Evolutionary conservation across 2,797 vertebrate species (phyloP), one percentile per base, ranked within the genome.

Genomic region (Galaxias olidus): DNA sequence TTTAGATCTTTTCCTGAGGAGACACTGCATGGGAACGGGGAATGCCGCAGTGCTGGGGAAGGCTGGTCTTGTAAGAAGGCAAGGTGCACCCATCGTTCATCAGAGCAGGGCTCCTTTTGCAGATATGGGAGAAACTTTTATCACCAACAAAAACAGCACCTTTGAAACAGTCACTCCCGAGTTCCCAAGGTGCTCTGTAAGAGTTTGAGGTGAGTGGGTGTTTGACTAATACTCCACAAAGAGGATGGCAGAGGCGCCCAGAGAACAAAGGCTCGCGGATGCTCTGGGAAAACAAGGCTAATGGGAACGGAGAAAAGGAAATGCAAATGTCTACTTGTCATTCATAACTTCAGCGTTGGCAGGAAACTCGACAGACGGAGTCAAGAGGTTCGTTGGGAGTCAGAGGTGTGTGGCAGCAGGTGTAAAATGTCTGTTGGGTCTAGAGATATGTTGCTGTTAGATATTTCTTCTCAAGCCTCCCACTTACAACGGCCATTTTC

Each of bases 121-220:
- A 71, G 46, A 13, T 1, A 15, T 5, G 44, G 43, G 40, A 62
- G 10, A 43, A 63, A 63, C 66, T 17, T 46, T 10, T 7, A 20
- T 60, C 58, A 10, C 50, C 10, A 55, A 14, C 30, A 14, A 55
- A 15, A 68, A 70, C 49, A 18, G 13, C 12, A 10, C 43, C 15
- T 66, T 71, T 66, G 17, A 70, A 78, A 77, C 43, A 46, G 40
- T 14, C 17, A 61, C 59, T 65, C 11, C 17, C 41, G 15, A n/a
- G 45, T 62, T n/a, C n/a, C 19, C 10, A 5, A 13, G 44, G 41
- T 68, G n/a, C 45, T 50, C 15, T 61, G 10, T 56, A 1, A 10
- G 30, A 14, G 14, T 42, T 8, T 17, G 40, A 15, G 18, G 18
- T 14, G 43, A 54, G 44, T 47, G 44, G 65, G 45, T 13, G 68